phyloP scores from a whole-genome alignment of 2,797 vertebrate species.

The Hoplostethus atlanticus region DNA sequence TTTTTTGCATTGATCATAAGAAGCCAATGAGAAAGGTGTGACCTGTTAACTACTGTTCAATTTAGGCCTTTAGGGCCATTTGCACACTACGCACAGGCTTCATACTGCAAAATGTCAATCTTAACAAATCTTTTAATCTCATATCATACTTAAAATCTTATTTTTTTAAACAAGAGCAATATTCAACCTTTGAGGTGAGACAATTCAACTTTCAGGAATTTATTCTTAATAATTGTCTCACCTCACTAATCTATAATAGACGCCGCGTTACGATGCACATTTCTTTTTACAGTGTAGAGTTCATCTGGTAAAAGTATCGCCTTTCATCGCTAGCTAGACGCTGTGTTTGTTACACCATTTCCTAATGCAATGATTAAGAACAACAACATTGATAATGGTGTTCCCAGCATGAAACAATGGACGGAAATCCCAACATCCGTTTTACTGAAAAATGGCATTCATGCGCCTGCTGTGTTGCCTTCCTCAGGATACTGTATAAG shows the following conservation, averaged over 20 bases:
- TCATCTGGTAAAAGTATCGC: conserved; percentile 70
- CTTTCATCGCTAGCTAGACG: conserved; percentile 73
- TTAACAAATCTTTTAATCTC: too few species aligned
- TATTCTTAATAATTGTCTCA: too few species aligned
- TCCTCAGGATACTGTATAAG: conserved; percentile 75
- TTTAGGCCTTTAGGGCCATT: background rate
- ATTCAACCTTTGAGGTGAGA: too few species aligned
- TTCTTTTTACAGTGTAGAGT: conserved; percentile 32
- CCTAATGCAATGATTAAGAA: conserved; percentile 80
- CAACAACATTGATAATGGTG: conserved; percentile 79
- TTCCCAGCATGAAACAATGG: conserved; percentile 85
- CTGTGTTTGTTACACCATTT: conserved; percentile 78
- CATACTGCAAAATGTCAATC: background rate
- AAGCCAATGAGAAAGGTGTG: background rate
- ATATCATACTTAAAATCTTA: too few species aligned
- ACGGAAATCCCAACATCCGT: conserved; percentile 84
- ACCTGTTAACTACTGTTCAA: background rate
- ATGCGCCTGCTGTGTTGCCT: conserved; percentile 72
- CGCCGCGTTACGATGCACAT: too few species aligned
- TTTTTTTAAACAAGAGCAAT: too few species aligned
- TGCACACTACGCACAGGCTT: background rate
- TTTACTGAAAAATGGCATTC: conserved; percentile 80
- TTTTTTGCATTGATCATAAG: background rate
- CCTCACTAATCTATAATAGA: too few species aligned
- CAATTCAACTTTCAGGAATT: too few species aligned